These are phyloP conservation scores for Argentina silus DNA, from an alignment of 2,797 vertebrate species.

Conservation along the genomic window DNA sequence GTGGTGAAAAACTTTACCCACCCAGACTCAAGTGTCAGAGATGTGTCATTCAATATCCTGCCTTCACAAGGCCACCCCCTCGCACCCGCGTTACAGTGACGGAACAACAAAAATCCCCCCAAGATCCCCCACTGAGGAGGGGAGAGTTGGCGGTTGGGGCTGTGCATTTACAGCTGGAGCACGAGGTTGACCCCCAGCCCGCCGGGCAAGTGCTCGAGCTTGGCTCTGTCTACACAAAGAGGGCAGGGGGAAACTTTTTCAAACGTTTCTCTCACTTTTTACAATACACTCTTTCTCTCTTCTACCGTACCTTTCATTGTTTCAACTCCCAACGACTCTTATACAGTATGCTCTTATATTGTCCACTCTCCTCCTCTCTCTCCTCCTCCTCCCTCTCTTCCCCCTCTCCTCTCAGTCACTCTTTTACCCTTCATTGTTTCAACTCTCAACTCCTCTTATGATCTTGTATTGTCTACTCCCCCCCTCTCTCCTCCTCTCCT, in stretches of 20 bases:
- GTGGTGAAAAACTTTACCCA: constrained; percentile 51
- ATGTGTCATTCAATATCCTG: constrained; percentile 66
- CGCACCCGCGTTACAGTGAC: constrained; percentile 43
- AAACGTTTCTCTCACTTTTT: constrained; percentile 29
- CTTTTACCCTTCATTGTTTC: too few species aligned
- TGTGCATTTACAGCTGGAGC: constrained; percentile 52
- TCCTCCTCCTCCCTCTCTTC: constrained; percentile 13
- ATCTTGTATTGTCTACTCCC: too few species aligned
- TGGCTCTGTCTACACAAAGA: constrained; percentile 29
- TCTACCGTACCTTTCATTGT: constrained; percentile 4
- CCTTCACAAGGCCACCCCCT: constrained; percentile 42
- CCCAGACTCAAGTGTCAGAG: constrained; percentile 29
- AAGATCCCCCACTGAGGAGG: constrained; percentile 53
- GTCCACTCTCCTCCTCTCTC: constrained; percentile 23
- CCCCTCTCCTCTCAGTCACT: background rate
- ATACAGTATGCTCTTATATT: too few species aligned
- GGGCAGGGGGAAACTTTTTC: constrained; percentile 12
- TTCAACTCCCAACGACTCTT: constrained; percentile 17
- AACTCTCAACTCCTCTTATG: too few species aligned
- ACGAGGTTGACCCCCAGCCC: constrained; percentile 39
- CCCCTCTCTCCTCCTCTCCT: background rate
- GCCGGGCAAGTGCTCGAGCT: background rate
- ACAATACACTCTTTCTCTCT: background rate
- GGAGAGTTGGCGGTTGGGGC: constrained; percentile 38
- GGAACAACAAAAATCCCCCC: constrained; percentile 51